phyloP scores from a whole-genome alignment of 2,888 invertebrate genomes.

The Noctuana brunneofusca region DNA sequence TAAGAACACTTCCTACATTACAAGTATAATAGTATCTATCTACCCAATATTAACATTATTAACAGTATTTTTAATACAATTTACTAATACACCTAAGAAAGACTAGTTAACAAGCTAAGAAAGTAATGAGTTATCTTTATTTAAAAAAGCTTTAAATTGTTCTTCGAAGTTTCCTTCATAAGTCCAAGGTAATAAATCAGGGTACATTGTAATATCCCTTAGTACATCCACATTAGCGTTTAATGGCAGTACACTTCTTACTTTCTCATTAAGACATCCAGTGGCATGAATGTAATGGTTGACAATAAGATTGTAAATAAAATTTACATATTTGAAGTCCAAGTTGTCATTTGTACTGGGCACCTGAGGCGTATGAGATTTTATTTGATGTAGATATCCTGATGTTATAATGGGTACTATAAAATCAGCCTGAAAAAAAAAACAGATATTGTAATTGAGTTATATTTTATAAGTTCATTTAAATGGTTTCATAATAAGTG shows the following conservation, averaged over 20 bases:
- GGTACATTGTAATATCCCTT: conserved; percentile 65
- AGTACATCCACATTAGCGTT: conserved; percentile 61
- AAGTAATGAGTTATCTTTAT: conserved; percentile 42
- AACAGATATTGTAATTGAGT: too few relatives aligned
- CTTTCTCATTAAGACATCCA: conserved; percentile 76
- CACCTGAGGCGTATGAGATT: conserved; percentile 55
- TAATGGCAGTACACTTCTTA: conserved; percentile 72
- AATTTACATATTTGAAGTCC: conserved; percentile 76
- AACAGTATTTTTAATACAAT: neutral
- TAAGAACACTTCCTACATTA: too few relatives aligned
- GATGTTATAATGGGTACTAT: conserved; percentile 81
- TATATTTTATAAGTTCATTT: too few relatives aligned
- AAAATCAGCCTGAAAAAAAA: conserved; percentile 72
- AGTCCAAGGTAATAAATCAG: conserved; percentile 76
- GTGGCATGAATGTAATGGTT: conserved; percentile 73
- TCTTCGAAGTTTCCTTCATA: conserved; percentile 73
- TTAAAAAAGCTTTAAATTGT: conserved; percentile 70
- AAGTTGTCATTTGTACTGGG: conserved; percentile 71
- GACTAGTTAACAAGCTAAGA: neutral
- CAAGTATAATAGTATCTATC: too few relatives aligned
- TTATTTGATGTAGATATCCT: conserved; percentile 76
- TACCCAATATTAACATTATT: neutral
- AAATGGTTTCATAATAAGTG: too few relatives aligned
- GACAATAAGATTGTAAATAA: conserved; percentile 74
- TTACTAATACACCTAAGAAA: neutral